phyloP scores from a whole-genome alignment of 2,113 vertebrate species.

The Butorides virescens region DNA sequence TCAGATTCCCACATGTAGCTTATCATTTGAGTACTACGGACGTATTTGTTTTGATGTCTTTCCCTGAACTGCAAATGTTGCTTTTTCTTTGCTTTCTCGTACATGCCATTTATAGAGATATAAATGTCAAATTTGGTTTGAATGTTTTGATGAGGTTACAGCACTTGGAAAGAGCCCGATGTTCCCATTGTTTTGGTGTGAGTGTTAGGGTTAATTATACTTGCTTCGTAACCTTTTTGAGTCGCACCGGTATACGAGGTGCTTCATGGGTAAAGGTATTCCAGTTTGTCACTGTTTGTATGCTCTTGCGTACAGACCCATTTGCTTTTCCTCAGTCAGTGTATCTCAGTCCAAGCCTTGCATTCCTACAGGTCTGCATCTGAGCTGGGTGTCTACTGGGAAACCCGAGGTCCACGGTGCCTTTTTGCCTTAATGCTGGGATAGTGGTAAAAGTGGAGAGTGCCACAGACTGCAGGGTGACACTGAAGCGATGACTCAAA shows the following conservation, averaged over 20 bases:
- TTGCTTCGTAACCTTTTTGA: not conserved
- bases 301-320: not conserved
- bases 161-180: not conserved
- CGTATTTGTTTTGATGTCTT: not conserved
- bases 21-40: not conserved
- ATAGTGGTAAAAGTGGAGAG: not conserved
- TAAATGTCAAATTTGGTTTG: not conserved
- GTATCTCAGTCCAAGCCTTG: not conserved
- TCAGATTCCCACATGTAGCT: conserved; percentile 3
- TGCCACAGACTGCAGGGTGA: not conserved
- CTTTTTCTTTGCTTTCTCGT: conserved; percentile 1
- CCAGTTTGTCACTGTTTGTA: not conserved
- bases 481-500: not conserved
- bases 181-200: not conserved
- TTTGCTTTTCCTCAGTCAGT: not conserved
- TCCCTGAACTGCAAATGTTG: conserved; percentile 11
- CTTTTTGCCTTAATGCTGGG: not conserved
- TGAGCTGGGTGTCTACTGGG: not conserved
- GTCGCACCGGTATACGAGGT: not conserved
- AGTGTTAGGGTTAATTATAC: not conserved
- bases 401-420: not conserved
- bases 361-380: not conserved
- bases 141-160: not conserved
- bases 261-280: not conserved
- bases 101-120: not conserved